Conservation (phyloP, 2,888 invertebrate species). For the Folsomia manolachei region DNA sequence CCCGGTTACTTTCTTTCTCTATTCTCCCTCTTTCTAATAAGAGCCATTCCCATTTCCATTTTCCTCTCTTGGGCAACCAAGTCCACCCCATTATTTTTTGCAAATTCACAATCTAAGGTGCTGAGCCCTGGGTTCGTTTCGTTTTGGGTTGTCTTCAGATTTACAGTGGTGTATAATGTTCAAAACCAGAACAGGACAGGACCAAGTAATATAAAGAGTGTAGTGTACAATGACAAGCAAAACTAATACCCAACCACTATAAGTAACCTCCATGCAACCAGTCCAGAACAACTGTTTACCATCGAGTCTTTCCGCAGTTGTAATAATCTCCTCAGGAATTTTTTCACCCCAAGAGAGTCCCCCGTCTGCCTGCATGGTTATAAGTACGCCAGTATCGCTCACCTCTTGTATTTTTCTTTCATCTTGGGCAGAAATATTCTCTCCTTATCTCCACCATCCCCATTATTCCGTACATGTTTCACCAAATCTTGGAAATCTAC, state of each 20-base stretch:
- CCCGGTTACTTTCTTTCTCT: slow-evolving; percentile 9
- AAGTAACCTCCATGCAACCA: not conserved
- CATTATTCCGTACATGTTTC: not conserved
- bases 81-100: slow-evolving; percentile 37
- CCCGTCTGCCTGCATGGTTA: no score
- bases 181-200: no score
- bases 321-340: slow-evolving; percentile 4
- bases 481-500: slow-evolving; percentile 9
- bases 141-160: slow-evolving; percentile 2
- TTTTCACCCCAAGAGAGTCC: slow-evolving; percentile 5
- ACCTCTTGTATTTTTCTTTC: slow-evolving; percentile 19
- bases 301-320: not conserved
- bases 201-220: no score
- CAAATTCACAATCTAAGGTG: slow-evolving; percentile 19
- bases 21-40: slow-evolving; percentile 18
- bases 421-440: slow-evolving; percentile 2
- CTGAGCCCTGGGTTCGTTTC: no score
- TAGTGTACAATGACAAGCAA: no score
- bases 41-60: slow-evolving; percentile 40
- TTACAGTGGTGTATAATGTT: no score
- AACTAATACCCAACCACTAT: not conserved
- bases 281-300: not conserved
- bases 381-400: no score
- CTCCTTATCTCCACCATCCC: not conserved
- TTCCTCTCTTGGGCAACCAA: slow-evolving; percentile 22